phyloP scores from a whole-genome alignment of 2,113 vertebrate genomes.

The Candoia aspera region DNA sequence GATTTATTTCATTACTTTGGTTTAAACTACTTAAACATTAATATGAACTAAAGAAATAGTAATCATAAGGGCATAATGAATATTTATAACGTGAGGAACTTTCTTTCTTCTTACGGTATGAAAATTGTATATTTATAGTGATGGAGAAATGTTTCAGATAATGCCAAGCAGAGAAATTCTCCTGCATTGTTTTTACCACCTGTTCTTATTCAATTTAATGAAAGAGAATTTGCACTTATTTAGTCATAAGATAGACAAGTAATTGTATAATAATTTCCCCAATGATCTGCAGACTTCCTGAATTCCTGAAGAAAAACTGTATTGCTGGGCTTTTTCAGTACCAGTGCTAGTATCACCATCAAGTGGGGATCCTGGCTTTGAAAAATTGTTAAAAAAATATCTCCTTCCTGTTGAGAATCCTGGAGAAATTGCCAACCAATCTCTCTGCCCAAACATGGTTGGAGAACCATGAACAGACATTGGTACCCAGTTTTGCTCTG shows the following conservation, averaged over 20 bases:
- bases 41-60: background rate
- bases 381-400: background rate
- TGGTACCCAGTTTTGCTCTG: background rate
- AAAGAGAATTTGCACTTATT: background rate
- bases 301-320: background rate
- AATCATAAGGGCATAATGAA: background rate
- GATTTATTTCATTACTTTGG: background rate
- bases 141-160: background rate
- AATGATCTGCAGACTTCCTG: background rate
- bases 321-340: background rate
- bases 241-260: background rate
- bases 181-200: background rate
- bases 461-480: background rate
- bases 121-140: background rate
- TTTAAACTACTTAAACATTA: background rate
- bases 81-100: background rate
- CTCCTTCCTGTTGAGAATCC: background rate
- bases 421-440: background rate
- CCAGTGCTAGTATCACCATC: background rate
- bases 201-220: background rate
- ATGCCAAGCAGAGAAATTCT: background rate
- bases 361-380: background rate
- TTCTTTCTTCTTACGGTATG: background rate
- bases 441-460: background rate
- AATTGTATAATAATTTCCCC: background rate